Evolutionary conservation across 2,113 vertebrate genomes (phyloP), one percentile per base, ranked within the genome.

Genomic region (Nipponia nippon): DNA sequence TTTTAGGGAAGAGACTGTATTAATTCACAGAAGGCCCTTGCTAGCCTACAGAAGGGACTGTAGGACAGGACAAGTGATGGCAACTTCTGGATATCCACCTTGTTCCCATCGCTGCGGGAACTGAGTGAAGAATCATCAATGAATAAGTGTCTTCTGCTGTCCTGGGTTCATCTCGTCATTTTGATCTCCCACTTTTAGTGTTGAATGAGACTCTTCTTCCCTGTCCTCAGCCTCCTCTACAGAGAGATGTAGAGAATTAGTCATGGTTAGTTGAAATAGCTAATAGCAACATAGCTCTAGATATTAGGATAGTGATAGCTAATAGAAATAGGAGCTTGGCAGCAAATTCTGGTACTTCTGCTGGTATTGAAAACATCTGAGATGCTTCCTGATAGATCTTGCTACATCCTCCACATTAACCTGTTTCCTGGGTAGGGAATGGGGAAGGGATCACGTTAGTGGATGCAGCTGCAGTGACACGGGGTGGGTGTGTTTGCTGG

Each of bases 401-500:
- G 30, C n/a, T 56, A 50, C n/a, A 17, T 7, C 27, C 32, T 73
- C 26, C 32, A 13, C 10, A 21, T 36, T 36, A 42, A 55, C 26
- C 16, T 9, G 10, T n/a, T 53, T 22, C 30, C 30, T 29, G 62
- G 69, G 25, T 13, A 10, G 29, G 34, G 38, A 10, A 20, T 4
- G 25, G 76, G 52, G 53, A 40, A 77, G 49, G 56, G 44, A 11
- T 44, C 7, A 1, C 2, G 1, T 20, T 10, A 10, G 22, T 20
- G 56, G n/a, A 27, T 38, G 49, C 30, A 71, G 72, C 78, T 30
- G 38, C 38, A 10, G 36, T 6, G 23, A 32, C 6, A 1, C 0
- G 5, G 50, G 44, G 18, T 0, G 1, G 34, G 6, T 19, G 25
- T 19, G 29, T 59, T 56, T 58, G 63, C n/a, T 27, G 3, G n/a